Evolutionary conservation across 1,140 invertebrate genomes (phyloP), one percentile per base, ranked within the genome.

Genomic region (Euwallacea similis): DNA sequence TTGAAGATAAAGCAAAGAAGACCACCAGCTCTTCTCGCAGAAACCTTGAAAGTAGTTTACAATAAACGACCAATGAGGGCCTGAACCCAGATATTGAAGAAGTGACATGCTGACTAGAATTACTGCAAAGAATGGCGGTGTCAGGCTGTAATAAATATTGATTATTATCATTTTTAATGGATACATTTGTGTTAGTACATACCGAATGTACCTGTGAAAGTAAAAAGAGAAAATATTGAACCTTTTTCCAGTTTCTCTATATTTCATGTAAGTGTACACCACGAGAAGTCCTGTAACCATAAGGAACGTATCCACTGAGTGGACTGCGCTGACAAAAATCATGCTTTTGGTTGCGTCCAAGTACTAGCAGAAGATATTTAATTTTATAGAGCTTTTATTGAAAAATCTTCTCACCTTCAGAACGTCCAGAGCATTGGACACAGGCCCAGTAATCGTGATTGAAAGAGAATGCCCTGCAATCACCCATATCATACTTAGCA

Each of bases 261-360:
- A 82, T 75, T 84, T 85, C 2, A 87, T 75, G n/a, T 84, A 82
- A 0, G 84, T 73, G 73, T 88, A 89, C 1, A 84, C 77, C 0
- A 87, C 77, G 0, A 89, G 78, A 10, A 85, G 64, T 10, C 86
- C 87, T 73, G 84, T 85, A 33, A 88, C 74, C 7, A 85, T 73
- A 9, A 88, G 84, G 76, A 89, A 88, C 6, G 87, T 86, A 72
- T 87, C 86, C 46, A 89, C 82, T 62, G 86, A 61, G 64, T 87
- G 70, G 62, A 79, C 73, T 54, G 79, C 86, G 71, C 82, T 64
- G 33, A 77, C 68, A 53, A 85, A 74, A 71, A 81, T 80, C 70
- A 83, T 71, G n/a, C 80, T 75, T 13, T 76, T 60, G 43, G 73
- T 75, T 8, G 78, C 78, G 15, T 74, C 43, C 0, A 75, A 8